Conservation (phyloP, 2,888 invertebrate genomes). For the Pristionchus mayeri region DNA sequence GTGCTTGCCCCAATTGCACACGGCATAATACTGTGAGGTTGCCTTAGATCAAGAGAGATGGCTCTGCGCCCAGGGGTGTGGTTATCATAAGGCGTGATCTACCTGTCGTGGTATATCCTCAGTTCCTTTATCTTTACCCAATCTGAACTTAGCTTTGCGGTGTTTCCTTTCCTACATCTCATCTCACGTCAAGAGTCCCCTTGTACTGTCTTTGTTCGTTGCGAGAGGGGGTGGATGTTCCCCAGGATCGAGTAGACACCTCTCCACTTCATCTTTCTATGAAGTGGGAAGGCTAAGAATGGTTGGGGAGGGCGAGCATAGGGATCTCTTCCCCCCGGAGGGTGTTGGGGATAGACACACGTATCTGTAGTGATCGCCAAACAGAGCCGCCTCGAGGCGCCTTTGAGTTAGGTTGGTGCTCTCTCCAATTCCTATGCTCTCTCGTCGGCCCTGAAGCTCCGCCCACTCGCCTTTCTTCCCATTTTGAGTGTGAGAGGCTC, state of each 20-base stretch:
- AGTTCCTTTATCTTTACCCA: no score
- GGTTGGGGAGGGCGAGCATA: background rate
- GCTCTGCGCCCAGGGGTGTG: no score
- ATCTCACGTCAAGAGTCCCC: background rate
- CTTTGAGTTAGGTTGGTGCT: background rate
- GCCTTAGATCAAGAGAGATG: no score
- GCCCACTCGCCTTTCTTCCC: no score
- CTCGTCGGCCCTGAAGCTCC: background rate
- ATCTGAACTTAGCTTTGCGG: no score
- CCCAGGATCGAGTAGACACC: background rate
- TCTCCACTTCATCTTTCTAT: background rate
- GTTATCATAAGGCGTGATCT: no score
- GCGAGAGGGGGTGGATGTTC: background rate
- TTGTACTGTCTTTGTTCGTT: background rate
- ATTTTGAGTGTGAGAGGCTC: background rate
- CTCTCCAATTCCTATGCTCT: background rate
- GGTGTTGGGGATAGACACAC: conserved; percentile 19
- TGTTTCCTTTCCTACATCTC: background rate
- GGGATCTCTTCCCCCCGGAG: no score
- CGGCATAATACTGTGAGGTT: no score
- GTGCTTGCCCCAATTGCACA: no score
- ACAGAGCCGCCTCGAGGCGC: background rate
- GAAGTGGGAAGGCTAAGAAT: conserved; percentile 6
- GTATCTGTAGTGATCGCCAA: conserved; percentile 33
- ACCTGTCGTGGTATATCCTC: no score